phyloP scores from a whole-genome alignment of 2,113 vertebrate genomes.

The Platichthys stellatus region DNA sequence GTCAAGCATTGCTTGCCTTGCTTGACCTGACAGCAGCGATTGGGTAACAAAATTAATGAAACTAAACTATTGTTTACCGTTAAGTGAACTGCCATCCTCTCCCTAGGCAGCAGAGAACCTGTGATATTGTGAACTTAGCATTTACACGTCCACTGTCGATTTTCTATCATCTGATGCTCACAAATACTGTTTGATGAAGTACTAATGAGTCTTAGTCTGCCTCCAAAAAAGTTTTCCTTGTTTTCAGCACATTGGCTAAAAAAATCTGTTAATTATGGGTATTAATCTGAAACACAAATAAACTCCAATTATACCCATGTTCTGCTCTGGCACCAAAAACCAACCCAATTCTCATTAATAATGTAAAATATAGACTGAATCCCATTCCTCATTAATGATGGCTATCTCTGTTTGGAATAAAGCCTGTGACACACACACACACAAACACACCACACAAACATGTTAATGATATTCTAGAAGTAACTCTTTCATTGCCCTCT shows the following conservation, averaged over 20 bases:
- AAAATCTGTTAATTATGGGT: conserved; percentile 21
- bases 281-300: conserved; percentile 34
- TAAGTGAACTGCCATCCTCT: too few species aligned
- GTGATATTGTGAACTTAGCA: too few species aligned
- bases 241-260: conserved; percentile 26
- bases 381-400: conserved; percentile 4
- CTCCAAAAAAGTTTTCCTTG: not conserved
- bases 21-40: too few species aligned
- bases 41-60: too few species aligned
- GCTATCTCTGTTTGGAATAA: not conserved
- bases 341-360: conserved; percentile 14
- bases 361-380: conserved; percentile 21
- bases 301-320: conserved; percentile 12
- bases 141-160: not conserved
- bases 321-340: conserved; percentile 7
- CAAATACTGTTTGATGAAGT: not conserved
- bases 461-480: not conserved
- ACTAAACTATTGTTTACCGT: too few species aligned
- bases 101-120: too few species aligned
- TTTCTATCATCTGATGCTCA: not conserved
- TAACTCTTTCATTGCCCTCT: not conserved
- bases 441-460: not conserved
- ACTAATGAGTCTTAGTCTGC: not conserved
- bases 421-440: not conserved
- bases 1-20: too few species aligned